These are phyloP conservation scores for Ptychoptera albimana DNA, from an alignment of 2,888 invertebrate species.

Conservation along the genomic window DNA sequence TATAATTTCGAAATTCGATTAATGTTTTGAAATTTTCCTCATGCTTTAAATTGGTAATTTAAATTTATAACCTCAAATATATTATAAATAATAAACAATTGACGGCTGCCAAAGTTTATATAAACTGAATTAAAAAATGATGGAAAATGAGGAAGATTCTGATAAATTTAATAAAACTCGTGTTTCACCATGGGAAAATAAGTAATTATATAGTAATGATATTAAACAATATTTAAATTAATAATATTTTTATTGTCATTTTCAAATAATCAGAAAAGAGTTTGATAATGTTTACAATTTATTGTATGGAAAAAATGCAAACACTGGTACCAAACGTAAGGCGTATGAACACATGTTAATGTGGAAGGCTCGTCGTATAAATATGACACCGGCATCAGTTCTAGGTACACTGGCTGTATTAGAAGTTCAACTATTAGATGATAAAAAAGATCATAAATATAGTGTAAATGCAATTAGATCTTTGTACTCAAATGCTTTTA, in stretches of 20 bases:
- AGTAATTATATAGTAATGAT: conserved; percentile 4
- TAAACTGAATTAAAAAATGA: no score
- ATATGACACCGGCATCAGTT: conserved; percentile 25
- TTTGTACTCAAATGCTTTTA: conserved; percentile 24
- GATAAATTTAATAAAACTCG: conserved; percentile 1
- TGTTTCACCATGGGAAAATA: conserved; percentile 9
- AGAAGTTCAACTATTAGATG: conserved; percentile 16
- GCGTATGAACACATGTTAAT: conserved; percentile 20
- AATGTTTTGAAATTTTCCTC: no score
- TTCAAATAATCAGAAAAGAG: conserved; percentile 18
- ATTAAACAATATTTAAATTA: background rate
- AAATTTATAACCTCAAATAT: no score
- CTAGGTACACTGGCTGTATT: conserved; percentile 23
- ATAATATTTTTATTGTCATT: background rate
- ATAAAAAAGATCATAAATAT: conserved; percentile 15
- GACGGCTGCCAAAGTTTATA: no score
- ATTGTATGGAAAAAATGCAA: conserved; percentile 17
- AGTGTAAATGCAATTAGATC: conserved; percentile 13
- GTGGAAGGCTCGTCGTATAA: conserved; percentile 24
- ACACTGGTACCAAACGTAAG: conserved; percentile 10
- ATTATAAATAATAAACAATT: no score
- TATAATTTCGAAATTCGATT: no score
- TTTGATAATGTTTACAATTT: conserved; percentile 22
- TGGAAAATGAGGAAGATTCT: background rate
- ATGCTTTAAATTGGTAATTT: no score